These are phyloP conservation scores for Craseonycteris thonglongyai DNA, from an alignment of 2,113 vertebrate genomes.

Conservation along the genomic window DNA sequence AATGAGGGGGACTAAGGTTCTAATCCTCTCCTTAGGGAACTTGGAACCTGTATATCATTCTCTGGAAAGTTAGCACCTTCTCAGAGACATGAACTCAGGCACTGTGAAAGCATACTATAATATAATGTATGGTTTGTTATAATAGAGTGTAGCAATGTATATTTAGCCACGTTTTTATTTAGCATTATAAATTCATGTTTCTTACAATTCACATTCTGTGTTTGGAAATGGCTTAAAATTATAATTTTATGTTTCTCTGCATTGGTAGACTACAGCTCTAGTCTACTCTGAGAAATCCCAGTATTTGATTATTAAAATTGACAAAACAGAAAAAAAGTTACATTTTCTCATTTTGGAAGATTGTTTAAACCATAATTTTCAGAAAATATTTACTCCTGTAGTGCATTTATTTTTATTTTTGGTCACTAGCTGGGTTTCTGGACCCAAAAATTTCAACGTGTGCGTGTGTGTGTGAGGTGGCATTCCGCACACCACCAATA, in stretches of 20 bases:
- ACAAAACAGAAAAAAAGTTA: neutral
- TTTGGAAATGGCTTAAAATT: neutral
- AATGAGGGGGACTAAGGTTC: neutral
- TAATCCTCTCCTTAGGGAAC: neutral
- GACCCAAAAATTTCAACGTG: neutral
- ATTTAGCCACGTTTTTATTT: neutral
- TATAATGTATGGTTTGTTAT: neutral
- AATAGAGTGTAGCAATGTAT: neutral
- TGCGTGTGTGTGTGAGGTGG: rapidly evolving
- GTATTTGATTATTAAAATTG: neutral
- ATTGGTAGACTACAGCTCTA: neutral
- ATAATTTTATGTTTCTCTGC: neutral
- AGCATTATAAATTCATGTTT: neutral
- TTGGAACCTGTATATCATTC: neutral
- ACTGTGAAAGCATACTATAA: neutral
- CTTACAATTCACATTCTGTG: neutral
- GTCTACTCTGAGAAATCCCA: neutral
- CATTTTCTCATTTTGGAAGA: neutral
- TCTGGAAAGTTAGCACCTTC: neutral
- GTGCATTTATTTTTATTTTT: neutral
- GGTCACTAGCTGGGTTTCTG: neutral
- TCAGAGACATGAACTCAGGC: neutral
- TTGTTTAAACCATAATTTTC: neutral
- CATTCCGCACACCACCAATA: neutral
- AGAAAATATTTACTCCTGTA: neutral